A percentile compares a stretch with the other conserved stretches of the same genome.
phyloP scores from a whole-genome alignment of 1,140 invertebrate genomes.

The Trichogramma pretiosum region DNA sequence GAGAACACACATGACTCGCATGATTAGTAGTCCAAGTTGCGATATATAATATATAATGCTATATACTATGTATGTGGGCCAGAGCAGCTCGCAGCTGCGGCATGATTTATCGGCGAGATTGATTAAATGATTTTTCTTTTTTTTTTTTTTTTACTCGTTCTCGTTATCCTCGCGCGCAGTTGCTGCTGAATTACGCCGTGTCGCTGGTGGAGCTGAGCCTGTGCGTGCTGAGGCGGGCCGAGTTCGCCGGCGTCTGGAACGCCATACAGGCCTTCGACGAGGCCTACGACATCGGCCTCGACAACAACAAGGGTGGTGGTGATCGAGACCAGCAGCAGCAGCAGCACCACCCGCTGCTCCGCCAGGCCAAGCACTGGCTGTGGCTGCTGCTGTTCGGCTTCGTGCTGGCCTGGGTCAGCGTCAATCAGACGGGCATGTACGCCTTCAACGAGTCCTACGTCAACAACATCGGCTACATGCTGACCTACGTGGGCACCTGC shows the following conservation, averaged over 20 bases:
- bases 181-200: slow-evolving; percentile 27
- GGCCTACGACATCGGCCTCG: not conserved
- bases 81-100: too few species aligned
- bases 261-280: slow-evolving; percentile 32
- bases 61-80: too few species aligned
- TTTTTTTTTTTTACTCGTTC: too few species aligned
- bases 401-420: slow-evolving; percentile 22
- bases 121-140: too few species aligned
- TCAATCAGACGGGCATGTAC: slow-evolving; percentile 31
- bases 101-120: too few species aligned
- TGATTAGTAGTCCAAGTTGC: too few species aligned
- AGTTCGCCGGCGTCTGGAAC: slow-evolving; percentile 32
- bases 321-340: not conserved
- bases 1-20: too few species aligned
- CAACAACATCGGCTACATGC: slow-evolving; percentile 31
- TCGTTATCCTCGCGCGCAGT: slow-evolving; percentile 26
- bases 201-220: slow-evolving; percentile 20
- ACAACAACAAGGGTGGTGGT: not conserved
- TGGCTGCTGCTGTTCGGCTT: slow-evolving; percentile 22
- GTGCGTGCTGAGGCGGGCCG: not conserved
- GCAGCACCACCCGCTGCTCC: not conserved
- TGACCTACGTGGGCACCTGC: slow-evolving; percentile 26
- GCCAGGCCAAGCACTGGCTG: slow-evolving; percentile 3
- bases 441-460: slow-evolving; percentile 27
- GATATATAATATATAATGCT: too few species aligned